Evolutionary conservation across 2,888 invertebrate genomes (phyloP), one percentile per base, ranked within the genome.

Genomic region (Megaustenia siamemsis): DNA sequence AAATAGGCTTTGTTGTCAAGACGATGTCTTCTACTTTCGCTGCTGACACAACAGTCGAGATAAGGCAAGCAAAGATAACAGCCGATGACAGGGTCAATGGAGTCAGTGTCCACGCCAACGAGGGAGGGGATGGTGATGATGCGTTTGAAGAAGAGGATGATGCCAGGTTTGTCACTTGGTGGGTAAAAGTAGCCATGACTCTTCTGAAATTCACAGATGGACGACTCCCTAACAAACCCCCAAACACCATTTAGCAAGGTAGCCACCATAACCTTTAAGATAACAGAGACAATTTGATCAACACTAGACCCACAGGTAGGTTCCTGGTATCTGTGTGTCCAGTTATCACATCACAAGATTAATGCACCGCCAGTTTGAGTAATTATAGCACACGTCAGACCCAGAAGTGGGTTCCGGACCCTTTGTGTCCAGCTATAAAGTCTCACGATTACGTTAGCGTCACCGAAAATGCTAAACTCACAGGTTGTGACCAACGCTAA

Each of bases 231-330:
- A 73, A 8, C 73, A 73, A 73, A 40, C 73, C 49, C 73, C 49
- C 73, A 49, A 32, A 45, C 45, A 32, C 32, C 49, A 49, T 10
- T 18, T 73, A 35, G 49, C n/a, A 32, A 49, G 12, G 49, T 49
- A 49, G 73, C 28, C 73, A 73, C 73, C 73, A 73, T 73, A 73
- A 73, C 73, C 73, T 73, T n/a, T 32, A 49, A 32, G 45, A n/a
- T n/a, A 45, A 73, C 18, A 10, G n/a, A 10, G 73, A 45, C 45
- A 45, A n/a, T 45, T 43, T 8, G 10, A 12, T 28, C 45, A 73
- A 18, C n/a, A 28, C 32, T 28, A 45, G 21, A 40, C 43, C 69
- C 24, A 66, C 18, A 35, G 15, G 66, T 15, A 21, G 12, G 21
- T 53, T n/a, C n/a, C n/a, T n/a, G n/a, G n/a, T n/a, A n/a, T n/a